Conservation (phyloP, 2,797 vertebrate genomes). For the Tamandua tetradactyla region DNA sequence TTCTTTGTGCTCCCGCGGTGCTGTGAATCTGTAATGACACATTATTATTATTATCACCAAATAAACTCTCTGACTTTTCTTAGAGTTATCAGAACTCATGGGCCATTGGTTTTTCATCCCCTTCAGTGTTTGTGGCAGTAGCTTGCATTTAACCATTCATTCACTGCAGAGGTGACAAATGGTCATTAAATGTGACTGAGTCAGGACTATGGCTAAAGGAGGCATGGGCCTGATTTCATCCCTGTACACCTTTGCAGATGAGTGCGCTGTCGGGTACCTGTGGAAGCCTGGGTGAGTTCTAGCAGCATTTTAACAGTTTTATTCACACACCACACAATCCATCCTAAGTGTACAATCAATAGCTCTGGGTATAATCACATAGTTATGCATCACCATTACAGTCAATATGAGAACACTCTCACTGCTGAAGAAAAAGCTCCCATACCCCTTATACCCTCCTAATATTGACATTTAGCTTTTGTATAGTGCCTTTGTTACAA, state of each 20-base stretch:
- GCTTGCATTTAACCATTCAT: background rate
- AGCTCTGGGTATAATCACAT: too few species aligned
- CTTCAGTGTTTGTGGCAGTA: background rate
- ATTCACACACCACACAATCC: too few species aligned
- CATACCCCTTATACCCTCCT: too few species aligned
- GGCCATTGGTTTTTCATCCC: background rate
- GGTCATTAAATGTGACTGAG: background rate
- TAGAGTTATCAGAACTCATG: background rate
- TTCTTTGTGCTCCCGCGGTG: background rate
- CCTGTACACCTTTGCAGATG: background rate
- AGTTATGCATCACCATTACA: too few species aligned
- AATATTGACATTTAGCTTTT: too few species aligned
- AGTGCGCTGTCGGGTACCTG: fast-evolving
- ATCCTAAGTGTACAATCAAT: too few species aligned
- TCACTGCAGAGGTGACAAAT: background rate
- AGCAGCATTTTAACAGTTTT: too few species aligned
- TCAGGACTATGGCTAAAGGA: background rate
- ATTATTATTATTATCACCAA: too few species aligned
- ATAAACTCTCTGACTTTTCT: background rate
- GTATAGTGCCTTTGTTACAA: too few species aligned
- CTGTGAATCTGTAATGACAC: background rate
- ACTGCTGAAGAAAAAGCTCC: too few species aligned
- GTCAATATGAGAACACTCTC: too few species aligned
- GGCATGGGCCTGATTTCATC: background rate
- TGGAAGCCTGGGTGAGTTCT: background rate